Evolutionary conservation across 2,888 invertebrate genomes (phyloP), one percentile per base, ranked within the genome.

Genomic region (Agrilus biguttatus): DNA sequence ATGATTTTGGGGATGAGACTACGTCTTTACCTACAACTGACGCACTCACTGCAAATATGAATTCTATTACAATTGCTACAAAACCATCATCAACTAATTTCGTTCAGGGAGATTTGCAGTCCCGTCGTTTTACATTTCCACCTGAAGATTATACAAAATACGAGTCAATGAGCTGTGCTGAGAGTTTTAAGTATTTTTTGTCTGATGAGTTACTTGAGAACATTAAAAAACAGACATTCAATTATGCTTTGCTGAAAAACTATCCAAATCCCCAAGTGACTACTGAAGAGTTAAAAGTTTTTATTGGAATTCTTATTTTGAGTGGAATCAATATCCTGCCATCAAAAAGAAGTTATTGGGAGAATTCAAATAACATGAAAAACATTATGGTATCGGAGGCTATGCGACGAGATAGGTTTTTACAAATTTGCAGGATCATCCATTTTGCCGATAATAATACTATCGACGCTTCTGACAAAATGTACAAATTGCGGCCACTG

Each of bases 361-460:
- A 49, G 38, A 36, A 34, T 17, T 14, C 13, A 7, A 36, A 34
- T 28, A 48, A 50, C 44, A 44, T 44, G 17, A 21, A 43, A 21
- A 49, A 49, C 35, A 13, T 38, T 6, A 21, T 51, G 33, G 46
- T 53, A 6, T 34, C 14, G 13, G 44, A 46, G n/a, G 48, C 49
- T 3, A 51, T 51, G 50, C 38, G 50, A 36, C 19, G 49, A 36
- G 46, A 50, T 34, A 37, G 47, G 12, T 49, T 53, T 50, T 39
- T 45, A 8, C 36, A 46, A 41, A 47, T 50, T 34, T 40, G 44
- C 33, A 33, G 42, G 17, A 44, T 40, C 45, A 43, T 51, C 23
- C 47, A 51, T 39, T 48, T 43, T 39, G 44, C 43, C 12, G 45
- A 52, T 37, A 50, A 47, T 38, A 40, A 23, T 28, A 42, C 41